These are phyloP conservation scores for Macaria notata DNA, from an alignment of 2,888 invertebrate species.

Conservation along the genomic window DNA sequence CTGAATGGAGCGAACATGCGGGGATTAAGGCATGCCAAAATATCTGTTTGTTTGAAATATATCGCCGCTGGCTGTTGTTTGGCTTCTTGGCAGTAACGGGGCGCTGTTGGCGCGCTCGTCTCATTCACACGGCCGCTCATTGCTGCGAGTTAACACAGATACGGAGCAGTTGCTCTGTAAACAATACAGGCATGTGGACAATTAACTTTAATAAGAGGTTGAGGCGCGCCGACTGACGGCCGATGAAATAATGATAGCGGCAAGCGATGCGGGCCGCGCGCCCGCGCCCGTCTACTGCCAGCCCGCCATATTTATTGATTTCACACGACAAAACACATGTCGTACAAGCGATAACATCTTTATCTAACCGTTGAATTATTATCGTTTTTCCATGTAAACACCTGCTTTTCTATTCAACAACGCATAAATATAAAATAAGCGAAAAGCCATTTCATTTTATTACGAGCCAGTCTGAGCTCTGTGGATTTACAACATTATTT, in stretches of 20 bases:
- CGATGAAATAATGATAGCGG: conserved; percentile 48
- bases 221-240: conserved; percentile 39
- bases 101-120: conserved; percentile 40
- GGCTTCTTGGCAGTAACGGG: conserved; percentile 46
- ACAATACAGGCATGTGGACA: conserved; percentile 41
- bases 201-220: conserved; percentile 50
- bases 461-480: conserved; percentile 1
- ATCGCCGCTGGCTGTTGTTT: conserved; percentile 46
- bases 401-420: conserved; percentile 23
- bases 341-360: conserved; percentile 54
- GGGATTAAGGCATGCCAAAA: conserved; percentile 73
- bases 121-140: conserved; percentile 39
- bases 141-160: conserved; percentile 29
- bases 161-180: conserved; percentile 32
- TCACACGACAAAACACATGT: conserved; percentile 57
- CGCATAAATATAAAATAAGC: conserved; percentile 15
- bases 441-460: conserved; percentile 14
- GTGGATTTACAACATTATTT: conserved; percentile 13
- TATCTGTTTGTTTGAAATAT: conserved; percentile 57
- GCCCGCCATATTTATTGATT: conserved; percentile 60
- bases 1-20: conserved; percentile 68
- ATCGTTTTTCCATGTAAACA: conserved; percentile 26
- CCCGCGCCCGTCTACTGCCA: conserved; percentile 20
- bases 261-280: conserved; percentile 59
- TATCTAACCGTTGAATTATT: conserved; percentile 37